Percentiles rank a stretch among this genome's conserved stretches.
These are phyloP conservation scores for Masticophis lateralis DNA, from an alignment of 2,797 vertebrate genomes.

Conservation along the genomic window DNA sequence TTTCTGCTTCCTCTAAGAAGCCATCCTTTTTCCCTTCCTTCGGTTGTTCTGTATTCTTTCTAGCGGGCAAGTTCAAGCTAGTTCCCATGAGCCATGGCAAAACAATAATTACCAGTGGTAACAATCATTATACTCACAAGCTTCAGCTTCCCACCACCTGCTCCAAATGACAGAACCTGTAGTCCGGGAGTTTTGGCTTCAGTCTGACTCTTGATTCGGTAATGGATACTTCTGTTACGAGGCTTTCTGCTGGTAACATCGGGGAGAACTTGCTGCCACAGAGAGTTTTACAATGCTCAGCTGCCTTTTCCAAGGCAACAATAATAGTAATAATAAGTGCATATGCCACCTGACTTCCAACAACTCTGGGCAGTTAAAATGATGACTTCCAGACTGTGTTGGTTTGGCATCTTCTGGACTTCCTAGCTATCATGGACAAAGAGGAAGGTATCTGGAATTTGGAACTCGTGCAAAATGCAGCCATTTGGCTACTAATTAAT, in stretches of 20 bases:
- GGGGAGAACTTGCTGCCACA: background rate
- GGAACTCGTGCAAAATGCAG: background rate
- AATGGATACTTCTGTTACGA: background rate
- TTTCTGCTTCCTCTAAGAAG: conserved; percentile 75
- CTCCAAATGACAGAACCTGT: background rate
- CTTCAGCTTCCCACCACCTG: background rate
- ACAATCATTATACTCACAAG: background rate
- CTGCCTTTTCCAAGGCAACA: background rate
- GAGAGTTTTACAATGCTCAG: background rate
- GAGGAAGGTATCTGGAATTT: background rate
- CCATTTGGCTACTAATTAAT: background rate
- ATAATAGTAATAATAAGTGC: background rate
- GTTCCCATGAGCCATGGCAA: conserved; percentile 61
- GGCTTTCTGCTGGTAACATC: background rate
- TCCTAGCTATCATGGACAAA: background rate
- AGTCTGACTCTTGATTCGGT: background rate
- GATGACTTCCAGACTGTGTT: background rate
- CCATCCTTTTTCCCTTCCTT: conserved; percentile 75
- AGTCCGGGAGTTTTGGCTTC: background rate
- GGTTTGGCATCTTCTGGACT: background rate
- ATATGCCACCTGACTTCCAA: background rate
- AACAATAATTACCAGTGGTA: background rate
- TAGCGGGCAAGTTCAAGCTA: conserved; percentile 76
- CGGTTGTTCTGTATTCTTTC: conserved; percentile 73
- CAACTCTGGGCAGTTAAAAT: background rate